phyloP scores from a whole-genome alignment of 2,113 vertebrate species.

The Turdus rufiventris region DNA sequence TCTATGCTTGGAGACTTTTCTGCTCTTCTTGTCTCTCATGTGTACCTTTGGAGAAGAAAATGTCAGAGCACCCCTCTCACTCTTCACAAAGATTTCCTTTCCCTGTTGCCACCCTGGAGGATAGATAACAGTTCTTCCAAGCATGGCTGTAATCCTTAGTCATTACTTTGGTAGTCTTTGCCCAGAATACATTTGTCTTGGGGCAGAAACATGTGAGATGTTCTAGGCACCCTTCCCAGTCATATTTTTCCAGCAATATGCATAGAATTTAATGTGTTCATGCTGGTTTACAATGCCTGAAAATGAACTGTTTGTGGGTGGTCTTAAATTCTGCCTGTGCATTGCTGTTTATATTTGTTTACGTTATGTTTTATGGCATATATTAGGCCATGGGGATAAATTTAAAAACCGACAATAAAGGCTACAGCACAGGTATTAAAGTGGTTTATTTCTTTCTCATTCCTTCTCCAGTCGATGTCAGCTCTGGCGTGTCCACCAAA shows the following conservation, averaged over 20 bases:
- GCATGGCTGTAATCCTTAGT: constrained; percentile 7
- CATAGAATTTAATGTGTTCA: constrained; percentile 21
- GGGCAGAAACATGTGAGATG: constrained; percentile 42
- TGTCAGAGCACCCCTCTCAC: background rate
- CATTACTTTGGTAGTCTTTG: constrained; percentile 27
- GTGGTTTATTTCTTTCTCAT: background rate
- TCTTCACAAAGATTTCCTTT: background rate
- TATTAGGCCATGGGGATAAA: constrained; percentile 20
- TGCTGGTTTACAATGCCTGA: constrained; percentile 12
- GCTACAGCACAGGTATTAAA: background rate
- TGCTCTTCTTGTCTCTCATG: background rate
- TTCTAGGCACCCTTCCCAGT: constrained; percentile 51
- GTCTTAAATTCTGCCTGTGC: constrained; percentile 29
- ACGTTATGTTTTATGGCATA: background rate
- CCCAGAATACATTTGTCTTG: constrained; percentile 40
- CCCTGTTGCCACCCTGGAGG: background rate
- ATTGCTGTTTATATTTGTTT: constrained; percentile 28
- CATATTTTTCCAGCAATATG: constrained; percentile 9
- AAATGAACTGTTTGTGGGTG: constrained; percentile 28
- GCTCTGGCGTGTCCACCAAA: background rate
- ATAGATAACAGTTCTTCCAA: background rate
- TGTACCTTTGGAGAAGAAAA: background rate
- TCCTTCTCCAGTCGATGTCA: background rate
- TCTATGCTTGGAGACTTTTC: background rate
- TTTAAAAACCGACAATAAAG: background rate